phyloP scores from a whole-genome alignment of 2,888 invertebrate genomes.

The Erynnis tages region DNA sequence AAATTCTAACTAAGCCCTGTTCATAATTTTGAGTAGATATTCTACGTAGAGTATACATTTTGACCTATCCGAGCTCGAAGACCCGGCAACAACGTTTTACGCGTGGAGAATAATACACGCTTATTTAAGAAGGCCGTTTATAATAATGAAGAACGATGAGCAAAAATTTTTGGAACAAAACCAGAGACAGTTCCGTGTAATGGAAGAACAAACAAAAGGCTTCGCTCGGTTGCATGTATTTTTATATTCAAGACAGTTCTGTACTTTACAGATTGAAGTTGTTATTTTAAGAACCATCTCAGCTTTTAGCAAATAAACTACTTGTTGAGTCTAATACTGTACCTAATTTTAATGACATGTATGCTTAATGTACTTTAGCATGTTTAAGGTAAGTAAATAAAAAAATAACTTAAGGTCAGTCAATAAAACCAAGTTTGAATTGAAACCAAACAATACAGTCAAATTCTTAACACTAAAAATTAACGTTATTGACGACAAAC shows the following conservation, averaged over 20 bases:
- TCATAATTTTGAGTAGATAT: too few relatives aligned
- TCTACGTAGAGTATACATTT: too few relatives aligned
- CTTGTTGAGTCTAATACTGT: too few relatives aligned
- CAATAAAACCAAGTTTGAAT: too few relatives aligned
- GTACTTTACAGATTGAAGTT: neutral
- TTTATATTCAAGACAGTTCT: conserved; percentile 11
- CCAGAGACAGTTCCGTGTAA: conserved; percentile 8
- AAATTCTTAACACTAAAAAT: too few relatives aligned
- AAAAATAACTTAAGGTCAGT: too few relatives aligned
- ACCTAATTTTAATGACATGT: too few relatives aligned
- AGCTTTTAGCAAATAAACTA: neutral
- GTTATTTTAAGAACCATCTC: neutral
- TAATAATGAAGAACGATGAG: conserved; percentile 22
- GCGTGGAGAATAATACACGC: conserved; percentile 11
- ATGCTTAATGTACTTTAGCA: too few relatives aligned
- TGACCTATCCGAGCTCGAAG: neutral
- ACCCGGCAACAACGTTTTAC: conserved; percentile 1
- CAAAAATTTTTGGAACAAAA: conserved; percentile 19
- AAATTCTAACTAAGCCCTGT: too few relatives aligned
- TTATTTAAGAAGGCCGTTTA: conserved; percentile 19
- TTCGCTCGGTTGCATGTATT: conserved; percentile 1
- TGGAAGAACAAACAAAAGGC: conserved; percentile 12
- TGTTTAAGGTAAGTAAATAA: too few relatives aligned
- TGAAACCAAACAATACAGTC: too few relatives aligned
- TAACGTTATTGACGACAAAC: too few relatives aligned